Base-by-base conservation (phyloP, 2,888 invertebrate species). In the Strigamia transsilvanica region DNA sequence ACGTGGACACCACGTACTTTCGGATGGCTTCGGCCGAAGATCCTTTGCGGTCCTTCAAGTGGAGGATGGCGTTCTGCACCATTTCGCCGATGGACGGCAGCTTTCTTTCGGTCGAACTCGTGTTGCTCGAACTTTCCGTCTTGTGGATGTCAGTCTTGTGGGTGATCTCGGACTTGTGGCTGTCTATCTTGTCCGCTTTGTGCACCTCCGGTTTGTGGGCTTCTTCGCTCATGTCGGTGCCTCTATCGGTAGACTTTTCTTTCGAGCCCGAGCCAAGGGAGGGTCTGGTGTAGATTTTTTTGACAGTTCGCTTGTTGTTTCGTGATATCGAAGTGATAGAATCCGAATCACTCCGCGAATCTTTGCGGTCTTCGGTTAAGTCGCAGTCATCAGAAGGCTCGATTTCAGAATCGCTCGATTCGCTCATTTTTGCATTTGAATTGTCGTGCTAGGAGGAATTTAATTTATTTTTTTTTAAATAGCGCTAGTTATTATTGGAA, bases 21-120 rank as follows among this genome's bases (percentile, higher is more conserved):
- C 23, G n/a, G 61, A 61, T 61, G 18, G 61, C 61, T 61, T 61
- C 61, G 61, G 61, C n/a, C 18, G 61, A 61, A 9, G 61, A 61
- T n/a, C 61, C 61, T 23, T 61, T 61, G 18, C 61, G 61, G 7
- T 61, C 61, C 23, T 61, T 61, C 61, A 61, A 61, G 61, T 23
- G 18, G 21, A 61, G 61, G 23, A 61, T 61, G 61, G 61, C 61
- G 21, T 61, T 61, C 18, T 61, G 61, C 7, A 61, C 61, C 61
- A 61, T 61, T 18, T 61, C 61, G 61, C 61, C 61, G 10, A 61
- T 21, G 61, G 23, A 6, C 21, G 61, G 61, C 10, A 61, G 9
- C 21, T 61, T 61, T 61, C 61, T 18, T 10, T 61, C 61, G n/a
- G 18, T 56, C 12, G 56, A 61, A 61, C 61, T 61, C 18, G 61